Evolutionary conservation across 2,888 invertebrate species (phyloP), one percentile per base, ranked within the genome.

Genomic region (Cyclophora albipunctata): DNA sequence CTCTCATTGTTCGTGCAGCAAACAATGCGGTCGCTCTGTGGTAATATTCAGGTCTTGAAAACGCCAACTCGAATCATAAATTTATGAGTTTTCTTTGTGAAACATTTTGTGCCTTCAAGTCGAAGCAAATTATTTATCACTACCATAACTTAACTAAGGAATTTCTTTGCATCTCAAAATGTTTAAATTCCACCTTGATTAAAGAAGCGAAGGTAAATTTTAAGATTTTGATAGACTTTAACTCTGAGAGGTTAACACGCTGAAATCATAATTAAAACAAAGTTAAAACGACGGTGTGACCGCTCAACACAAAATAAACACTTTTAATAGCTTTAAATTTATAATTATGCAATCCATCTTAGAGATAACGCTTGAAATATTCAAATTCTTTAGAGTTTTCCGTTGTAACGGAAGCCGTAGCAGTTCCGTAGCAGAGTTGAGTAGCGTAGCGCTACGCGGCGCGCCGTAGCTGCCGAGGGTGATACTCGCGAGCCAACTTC

Each of bases 1-100:
- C 60, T 55, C 55, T 61, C 63, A 66, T 67, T 66, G 63, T 68
- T 64, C 54, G 47, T 57, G 62, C 56, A 47, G 47, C 56, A 62
- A 69, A 67, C 66, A 68, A 66, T 63, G 55, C 55, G 60, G 59
- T 57, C 55, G 51, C 52, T 54, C 47, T 51, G 50, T 53, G 53
- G 54, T 54, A 43, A 56, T 57, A 55, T 59, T 57, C 56, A 55
- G 53, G 41, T 55, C 41, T 45, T 48, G 48, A 50, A 57, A 50
- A 50, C 45, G 45, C 53, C 45, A 50, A 51, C 51, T 51, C 48
- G 42, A 58, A 57, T 57, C 48, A 56, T 51, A 46, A 53, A 58
- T 56, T 60, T 52, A 57, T 52, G 45, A 51, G 42, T 47, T 45
- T 53, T 55, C 55, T 51, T 51, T 55, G 59, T 53, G 42, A 48